Percentiles rank a stretch among this genome's conserved stretches.
These are phyloP conservation scores for Hemicrepidius hirtus DNA, from an alignment of 2,888 invertebrate genomes.

Conservation along the genomic window DNA sequence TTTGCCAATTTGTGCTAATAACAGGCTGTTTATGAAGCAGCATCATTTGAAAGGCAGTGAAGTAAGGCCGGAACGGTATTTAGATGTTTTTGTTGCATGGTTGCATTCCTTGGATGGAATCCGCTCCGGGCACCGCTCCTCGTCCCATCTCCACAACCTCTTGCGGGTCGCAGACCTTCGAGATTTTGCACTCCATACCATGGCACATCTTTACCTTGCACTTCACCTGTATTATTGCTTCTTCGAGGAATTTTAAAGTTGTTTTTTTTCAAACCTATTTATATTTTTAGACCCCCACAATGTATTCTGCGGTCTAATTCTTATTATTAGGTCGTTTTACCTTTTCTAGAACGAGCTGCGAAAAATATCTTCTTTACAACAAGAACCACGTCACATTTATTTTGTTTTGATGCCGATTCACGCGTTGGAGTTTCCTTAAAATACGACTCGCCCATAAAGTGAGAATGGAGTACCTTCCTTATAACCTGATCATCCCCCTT, in stretches of 20 bases:
- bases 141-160: conserved; percentile 42
- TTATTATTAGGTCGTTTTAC: conserved; percentile 1
- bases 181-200: conserved; percentile 39
- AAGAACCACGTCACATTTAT: too few relatives aligned
- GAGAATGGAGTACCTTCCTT: too few relatives aligned
- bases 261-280: not conserved
- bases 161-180: conserved; percentile 49
- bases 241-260: not conserved
- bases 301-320: not conserved
- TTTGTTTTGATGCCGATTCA: too few relatives aligned
- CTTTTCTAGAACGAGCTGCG: too few relatives aligned
- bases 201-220: conserved; percentile 17
- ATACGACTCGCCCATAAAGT: too few relatives aligned
- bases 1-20: conserved; percentile 49
- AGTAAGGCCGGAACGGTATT: conserved; percentile 47
- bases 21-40: conserved; percentile 39
- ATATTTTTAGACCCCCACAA: not conserved
- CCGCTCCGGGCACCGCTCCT: conserved; percentile 44
- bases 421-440: too few relatives aligned
- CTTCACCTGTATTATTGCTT: not conserved
- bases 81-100: conserved; percentile 51
- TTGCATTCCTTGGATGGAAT: conserved; percentile 50
- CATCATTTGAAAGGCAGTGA: conserved; percentile 38
- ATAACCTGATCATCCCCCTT: too few relatives aligned
- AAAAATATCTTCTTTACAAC: too few relatives aligned